phyloP scores from a whole-genome alignment of 2,888 invertebrate species.

The Drosophila anceps region DNA sequence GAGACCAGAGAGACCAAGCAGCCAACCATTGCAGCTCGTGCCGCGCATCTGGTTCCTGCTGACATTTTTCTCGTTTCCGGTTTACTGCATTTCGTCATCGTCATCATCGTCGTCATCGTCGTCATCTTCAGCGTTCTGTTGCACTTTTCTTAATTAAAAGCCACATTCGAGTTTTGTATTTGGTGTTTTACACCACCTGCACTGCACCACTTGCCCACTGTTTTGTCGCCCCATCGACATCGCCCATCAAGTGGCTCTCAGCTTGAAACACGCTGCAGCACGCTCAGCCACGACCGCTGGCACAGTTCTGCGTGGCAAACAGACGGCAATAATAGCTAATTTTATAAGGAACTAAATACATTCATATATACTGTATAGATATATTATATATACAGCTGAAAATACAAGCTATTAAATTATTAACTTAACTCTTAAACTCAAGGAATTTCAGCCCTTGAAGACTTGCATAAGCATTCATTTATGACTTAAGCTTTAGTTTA shows the following conservation, averaged over 20 bases:
- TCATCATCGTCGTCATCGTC: conserved; percentile 44
- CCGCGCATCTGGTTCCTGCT: conserved; percentile 22
- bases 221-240: conserved; percentile 48
- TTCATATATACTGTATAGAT: not conserved
- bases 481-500: not conserved
- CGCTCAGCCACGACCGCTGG: conserved; percentile 2
- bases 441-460: not conserved
- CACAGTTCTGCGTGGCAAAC: not conserved
- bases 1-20: conserved; percentile 2
- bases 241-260: conserved; percentile 25
- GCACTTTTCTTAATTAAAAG: conserved; percentile 70
- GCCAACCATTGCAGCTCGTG: conserved; percentile 29
- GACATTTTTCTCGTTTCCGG: conserved; percentile 58
- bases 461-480: not conserved
- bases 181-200: conserved; percentile 38
- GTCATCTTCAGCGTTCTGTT: conserved; percentile 44
- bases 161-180: conserved; percentile 39
- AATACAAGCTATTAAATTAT: not conserved
- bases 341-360: not conserved
- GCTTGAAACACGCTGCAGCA: not conserved
- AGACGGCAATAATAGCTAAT: not conserved
- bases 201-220: conserved; percentile 33
- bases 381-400: not conserved
- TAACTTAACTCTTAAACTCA: not conserved
- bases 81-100: conserved; percentile 58